Evolutionary conservation across 1,140 invertebrate genomes (phyloP).

Genomic region (Psix sp.): DNA sequence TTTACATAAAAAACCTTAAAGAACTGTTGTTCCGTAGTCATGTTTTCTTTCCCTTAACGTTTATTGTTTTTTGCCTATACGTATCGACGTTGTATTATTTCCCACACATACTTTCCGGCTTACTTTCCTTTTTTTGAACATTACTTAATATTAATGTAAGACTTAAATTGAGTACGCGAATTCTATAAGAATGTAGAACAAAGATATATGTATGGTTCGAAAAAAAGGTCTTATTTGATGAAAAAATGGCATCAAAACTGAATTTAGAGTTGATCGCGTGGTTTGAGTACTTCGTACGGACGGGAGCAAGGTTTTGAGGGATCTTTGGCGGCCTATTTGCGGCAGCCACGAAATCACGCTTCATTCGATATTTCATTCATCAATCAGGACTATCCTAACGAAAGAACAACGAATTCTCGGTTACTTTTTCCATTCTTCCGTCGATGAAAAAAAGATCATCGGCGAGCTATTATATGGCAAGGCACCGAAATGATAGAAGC

Average conservation of each 20-base stretch:
- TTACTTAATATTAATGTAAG: too few species aligned
- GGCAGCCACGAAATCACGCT: slow-evolving; percentile 66
- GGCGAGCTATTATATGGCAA: slow-evolving; percentile 68
- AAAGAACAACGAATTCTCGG: slow-evolving; percentile 28
- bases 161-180: too few species aligned
- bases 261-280: slow-evolving; percentile 39
- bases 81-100: too few species aligned
- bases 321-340: too few species aligned
- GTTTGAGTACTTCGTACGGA: slow-evolving; percentile 19
- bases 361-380: slow-evolving; percentile 75
- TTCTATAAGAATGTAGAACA: too few species aligned
- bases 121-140: too few species aligned
- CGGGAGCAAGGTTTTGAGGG: too few species aligned
- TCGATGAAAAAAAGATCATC: slow-evolving; percentile 66
- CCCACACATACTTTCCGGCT: too few species aligned
- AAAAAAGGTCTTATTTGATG: too few species aligned
- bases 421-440: slow-evolving; percentile 27
- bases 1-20: slow-evolving; percentile 48
- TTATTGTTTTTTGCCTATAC: neutral
- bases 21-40: slow-evolving; percentile 22
- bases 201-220: too few species aligned
- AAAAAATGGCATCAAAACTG: neutral
- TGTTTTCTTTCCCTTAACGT: neutral
- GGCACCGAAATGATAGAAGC: slow-evolving; percentile 68
- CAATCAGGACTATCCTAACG: slow-evolving; percentile 38